Evolutionary conservation across 2,888 invertebrate species (phyloP).

Genomic region (Osmoderma eremita): DNA sequence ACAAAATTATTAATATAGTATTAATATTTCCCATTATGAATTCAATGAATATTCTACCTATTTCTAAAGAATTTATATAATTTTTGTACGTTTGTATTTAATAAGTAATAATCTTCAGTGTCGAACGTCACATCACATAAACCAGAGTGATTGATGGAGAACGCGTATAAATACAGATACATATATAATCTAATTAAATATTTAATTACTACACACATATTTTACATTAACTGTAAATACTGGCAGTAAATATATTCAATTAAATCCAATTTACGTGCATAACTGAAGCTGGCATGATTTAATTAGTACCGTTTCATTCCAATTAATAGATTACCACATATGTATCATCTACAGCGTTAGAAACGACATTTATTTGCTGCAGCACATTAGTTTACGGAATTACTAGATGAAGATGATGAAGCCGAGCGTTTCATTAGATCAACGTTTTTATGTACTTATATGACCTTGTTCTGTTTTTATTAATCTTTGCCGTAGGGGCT

Average conservation of each 20-base stretch:
- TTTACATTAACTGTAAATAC: background rate
- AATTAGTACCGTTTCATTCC: constrained; percentile 14
- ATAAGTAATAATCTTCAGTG: too few species aligned
- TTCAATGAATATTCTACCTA: too few species aligned
- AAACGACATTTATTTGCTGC: constrained; percentile 17
- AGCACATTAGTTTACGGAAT: constrained; percentile 25
- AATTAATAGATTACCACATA: constrained; percentile 1
- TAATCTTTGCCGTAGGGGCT: constrained; percentile 30
- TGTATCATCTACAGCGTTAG: constrained; percentile 10
- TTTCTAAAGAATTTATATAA: too few species aligned
- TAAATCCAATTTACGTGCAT: constrained; percentile 15
- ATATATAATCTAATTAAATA: background rate
- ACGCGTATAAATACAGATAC: too few species aligned
- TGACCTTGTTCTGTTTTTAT: constrained; percentile 31
- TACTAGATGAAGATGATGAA: background rate
- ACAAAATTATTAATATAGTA: too few species aligned
- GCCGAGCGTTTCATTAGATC: constrained; percentile 9
- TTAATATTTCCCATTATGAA: too few species aligned
- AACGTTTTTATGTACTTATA: constrained; percentile 11
- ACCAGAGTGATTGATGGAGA: too few species aligned
- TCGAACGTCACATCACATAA: too few species aligned
- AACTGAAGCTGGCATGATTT: constrained; percentile 7
- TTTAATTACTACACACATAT: background rate
- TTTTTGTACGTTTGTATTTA: too few species aligned
- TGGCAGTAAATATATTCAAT: constrained; percentile 5